Base-by-base conservation (phyloP, 2,797 vertebrate genomes). In the Clarias fuscus region DNA sequence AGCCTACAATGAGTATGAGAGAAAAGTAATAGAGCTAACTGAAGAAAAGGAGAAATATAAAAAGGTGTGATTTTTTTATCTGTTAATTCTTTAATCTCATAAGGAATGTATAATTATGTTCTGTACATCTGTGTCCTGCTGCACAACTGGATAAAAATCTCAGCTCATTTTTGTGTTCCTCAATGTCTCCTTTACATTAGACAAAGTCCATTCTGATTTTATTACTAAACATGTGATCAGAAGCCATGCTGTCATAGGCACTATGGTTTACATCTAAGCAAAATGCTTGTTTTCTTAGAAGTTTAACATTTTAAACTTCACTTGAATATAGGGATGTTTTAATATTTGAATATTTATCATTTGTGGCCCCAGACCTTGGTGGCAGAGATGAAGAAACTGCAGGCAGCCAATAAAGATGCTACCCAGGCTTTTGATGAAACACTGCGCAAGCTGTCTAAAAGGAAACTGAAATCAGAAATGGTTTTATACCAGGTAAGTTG, bases 1-100 rank as follows among this genome's bases (percentile, higher is more conserved):
- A 88, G 84, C 88, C 86, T 96, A 93, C 88, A 96, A 92, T 93
- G 96, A 97, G 24, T 95, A 97, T 91, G 95, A 97, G 90, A 96
- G 95, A 92, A 98, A 97, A 94, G 89, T 90, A 86, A 95, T 96
- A 72, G 94, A 97, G 59, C 93, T 99, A 88, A 94, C 87, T 64
- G 96, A 97, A 91, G 96, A 97, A 92, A 96, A 96, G 91, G 97
- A 98, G 76, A 97, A 97, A 27, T 96, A 97, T 86, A 96, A 92
- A 95, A 96, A 95, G 95, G 98, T 99, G 92, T 91, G 84, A 14
- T 56, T 37, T 37, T 82, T 17, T 40, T 4, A 56, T 77, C 10
- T 43, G 4, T 85, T 89, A 70, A 84, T 37, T 37, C 37, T 7
- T 56, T 27, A 62, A 7, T 13, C 18, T 73, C 27, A 27, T 65